These are phyloP conservation scores for Ficedula albicollis DNA, from an alignment of 2,797 vertebrate species.

Conservation along the genomic window DNA sequence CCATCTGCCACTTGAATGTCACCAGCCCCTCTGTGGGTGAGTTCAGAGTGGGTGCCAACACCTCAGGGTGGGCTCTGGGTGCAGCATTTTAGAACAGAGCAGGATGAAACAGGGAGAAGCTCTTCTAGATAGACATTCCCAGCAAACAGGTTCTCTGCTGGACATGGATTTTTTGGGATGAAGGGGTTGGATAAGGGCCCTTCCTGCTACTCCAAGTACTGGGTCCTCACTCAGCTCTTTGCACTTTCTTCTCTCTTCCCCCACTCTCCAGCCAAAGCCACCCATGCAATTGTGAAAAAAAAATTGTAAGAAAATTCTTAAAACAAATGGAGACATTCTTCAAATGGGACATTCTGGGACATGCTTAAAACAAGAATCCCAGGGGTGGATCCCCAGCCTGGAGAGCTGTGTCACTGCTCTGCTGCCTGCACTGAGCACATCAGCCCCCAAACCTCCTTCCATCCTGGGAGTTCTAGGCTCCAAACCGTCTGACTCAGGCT, in stretches of 20 bases:
- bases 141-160: not conserved
- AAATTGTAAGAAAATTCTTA: too few relatives aligned
- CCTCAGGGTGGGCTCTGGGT: not conserved
- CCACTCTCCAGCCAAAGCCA: not conserved
- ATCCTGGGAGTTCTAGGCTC: not conserved
- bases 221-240: not conserved
- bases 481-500: not conserved
- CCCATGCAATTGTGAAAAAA: not conserved
- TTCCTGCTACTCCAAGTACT: not conserved
- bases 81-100: not conserved
- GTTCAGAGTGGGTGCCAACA: not conserved
- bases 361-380: not conserved
- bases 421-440: fast-evolving
- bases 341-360: too few relatives aligned
- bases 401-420: not conserved
- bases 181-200: not conserved
- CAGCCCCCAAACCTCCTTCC: not conserved
- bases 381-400: not conserved
- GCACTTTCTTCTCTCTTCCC: not conserved
- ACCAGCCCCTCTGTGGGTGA: not conserved
- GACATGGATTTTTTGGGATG: not conserved
- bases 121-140: not conserved
- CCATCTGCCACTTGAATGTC: not conserved
- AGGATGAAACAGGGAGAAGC: not conserved
- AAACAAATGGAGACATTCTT: too few relatives aligned